Conservation (phyloP, 2,888 invertebrate species). For the Scelioninae gen. 1 region DNA sequence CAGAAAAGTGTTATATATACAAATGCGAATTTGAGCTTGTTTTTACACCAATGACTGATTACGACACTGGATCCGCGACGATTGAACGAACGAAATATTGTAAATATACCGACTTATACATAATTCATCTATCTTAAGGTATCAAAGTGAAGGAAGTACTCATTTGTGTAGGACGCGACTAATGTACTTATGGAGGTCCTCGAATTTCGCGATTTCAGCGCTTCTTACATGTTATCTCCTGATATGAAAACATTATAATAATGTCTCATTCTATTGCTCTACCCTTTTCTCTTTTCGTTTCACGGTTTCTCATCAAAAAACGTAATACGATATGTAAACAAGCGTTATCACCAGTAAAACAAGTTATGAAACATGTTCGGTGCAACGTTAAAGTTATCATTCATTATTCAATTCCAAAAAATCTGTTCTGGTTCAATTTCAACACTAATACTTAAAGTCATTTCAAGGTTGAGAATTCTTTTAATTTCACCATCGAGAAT, state of each 20-base stretch:
- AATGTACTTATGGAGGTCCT: slow-evolving; percentile 43
- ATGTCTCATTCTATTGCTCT: slow-evolving; percentile 22
- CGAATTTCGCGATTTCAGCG: slow-evolving; percentile 12
- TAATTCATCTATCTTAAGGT: slow-evolving; percentile 17
- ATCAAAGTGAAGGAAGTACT: slow-evolving; percentile 4
- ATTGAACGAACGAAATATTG: slow-evolving; percentile 31
- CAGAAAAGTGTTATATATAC: slow-evolving; percentile 17
- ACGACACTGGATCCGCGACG: slow-evolving; percentile 49
- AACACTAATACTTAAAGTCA: no score
- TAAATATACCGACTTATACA: slow-evolving; percentile 48
- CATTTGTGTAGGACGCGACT: slow-evolving; percentile 12
- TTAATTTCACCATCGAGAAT: no score
- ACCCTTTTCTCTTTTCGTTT: slow-evolving; percentile 16
- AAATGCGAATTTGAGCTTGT: slow-evolving; percentile 31
- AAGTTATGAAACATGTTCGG: slow-evolving; percentile 20
- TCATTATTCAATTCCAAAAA: slow-evolving; percentile 5
- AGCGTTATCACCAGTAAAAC: slow-evolving; percentile 14
- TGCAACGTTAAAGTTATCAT: slow-evolving; percentile 43
- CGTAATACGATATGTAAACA: slow-evolving; percentile 24
- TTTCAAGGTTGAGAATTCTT: no score
- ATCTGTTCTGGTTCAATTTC: slow-evolving; percentile 1
- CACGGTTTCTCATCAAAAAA: slow-evolving; percentile 11
- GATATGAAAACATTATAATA: neutral
- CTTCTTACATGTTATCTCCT: neutral
- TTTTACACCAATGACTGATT: slow-evolving; percentile 36